A percentile compares a stretch with the other conserved stretches of the same genome.
phyloP scores from a whole-genome alignment of 2,797 vertebrate species.

The Enteromius paludinosus region DNA sequence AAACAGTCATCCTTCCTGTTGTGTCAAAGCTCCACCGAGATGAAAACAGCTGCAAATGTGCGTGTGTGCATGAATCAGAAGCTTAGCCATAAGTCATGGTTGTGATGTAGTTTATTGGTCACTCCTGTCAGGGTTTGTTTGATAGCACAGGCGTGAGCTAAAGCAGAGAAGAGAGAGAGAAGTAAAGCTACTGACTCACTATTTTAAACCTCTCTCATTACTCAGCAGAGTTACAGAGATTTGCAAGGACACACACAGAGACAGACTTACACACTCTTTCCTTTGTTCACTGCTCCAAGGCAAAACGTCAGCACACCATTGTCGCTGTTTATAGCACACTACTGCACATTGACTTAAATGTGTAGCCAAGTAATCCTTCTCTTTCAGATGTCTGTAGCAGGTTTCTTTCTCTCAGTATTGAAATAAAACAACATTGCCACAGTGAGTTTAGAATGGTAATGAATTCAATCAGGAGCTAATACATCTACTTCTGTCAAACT shows the following conservation, averaged over 20 bases:
- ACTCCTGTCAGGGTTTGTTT: conserved; percentile 43
- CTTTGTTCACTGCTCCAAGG: conserved; percentile 43
- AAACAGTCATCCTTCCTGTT: conserved; percentile 23
- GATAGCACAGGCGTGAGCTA: conserved; percentile 25
- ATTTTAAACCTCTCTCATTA: conserved; percentile 56
- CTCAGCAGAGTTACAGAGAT: conserved; percentile 44
- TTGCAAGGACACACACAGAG: conserved; percentile 40
- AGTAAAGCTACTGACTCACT: conserved; percentile 49
- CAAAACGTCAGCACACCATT: conserved; percentile 50
- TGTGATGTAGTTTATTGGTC: conserved; percentile 50
- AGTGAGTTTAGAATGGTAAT: conserved; percentile 8
- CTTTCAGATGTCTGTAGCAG: conserved; percentile 1
- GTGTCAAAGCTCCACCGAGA: conserved; percentile 13
- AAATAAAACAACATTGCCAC: conserved; percentile 8
- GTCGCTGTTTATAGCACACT: conserved; percentile 41
- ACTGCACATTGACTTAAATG: conserved; percentile 22
- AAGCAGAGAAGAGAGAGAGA: conserved; percentile 13
- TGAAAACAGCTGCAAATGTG: conserved; percentile 22
- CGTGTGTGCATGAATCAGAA: conserved; percentile 10
- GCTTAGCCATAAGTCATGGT: conserved; percentile 29
- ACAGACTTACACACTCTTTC: conserved; percentile 29
- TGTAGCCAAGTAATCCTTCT: conserved; percentile 30
- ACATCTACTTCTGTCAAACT: conserved; percentile 17
- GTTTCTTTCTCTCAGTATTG: conserved; percentile 32
- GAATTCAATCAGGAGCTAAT: conserved; percentile 20